Base-by-base conservation (phyloP, 2,797 vertebrate species). In the Sphenopsis melanotis region DNA sequence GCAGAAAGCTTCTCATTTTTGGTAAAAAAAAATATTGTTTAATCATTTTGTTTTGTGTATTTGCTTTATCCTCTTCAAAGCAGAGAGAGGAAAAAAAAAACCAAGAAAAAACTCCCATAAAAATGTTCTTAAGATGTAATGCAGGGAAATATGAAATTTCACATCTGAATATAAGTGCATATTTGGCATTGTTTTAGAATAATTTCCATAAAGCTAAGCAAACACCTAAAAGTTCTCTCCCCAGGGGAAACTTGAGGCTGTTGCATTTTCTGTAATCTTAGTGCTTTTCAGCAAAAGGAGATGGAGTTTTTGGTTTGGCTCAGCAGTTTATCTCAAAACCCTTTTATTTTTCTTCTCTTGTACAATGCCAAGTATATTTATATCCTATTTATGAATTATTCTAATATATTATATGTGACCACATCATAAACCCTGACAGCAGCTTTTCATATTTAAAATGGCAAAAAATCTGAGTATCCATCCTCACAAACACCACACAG, bases 401-500 rank as follows among this genome's bases (percentile, higher is more conserved):
- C 26, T 52, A 60, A 37, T 24, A 15, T 22, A 36, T 61, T 17
- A 19, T 14, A 21, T 32, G 32, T 42, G 22, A 60, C 16, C 49
- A 37, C 36, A 49, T 32, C 32, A 32, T 20, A 83, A 93, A 83
- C 17, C 10, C 12, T 50, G 32, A 52, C 16, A 39, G 11, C 1
- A 81, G 29, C 14, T 59, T 82, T 56, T 26, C 60, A 37, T 10
- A 26, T 8, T 19, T n/a, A 15, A 81, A 86, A 52, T 5, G 15
- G 17, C 17, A 81, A 70, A 77, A 21, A 17, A 0, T 12, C 19
- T 36, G 32, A 53, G 18, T 13, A 3, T 30, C 63, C 36, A 36
- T 34, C 27, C 22, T 29, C 18, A 19, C 1, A 1, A 74, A 18
- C 0, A 37, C 1, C 55, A 37, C 21, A 19, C 6, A 46, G 42